Percentiles rank a stretch among this genome's conserved stretches.
phyloP scores from a whole-genome alignment of 2,113 vertebrate species.

The Mola mola region DNA sequence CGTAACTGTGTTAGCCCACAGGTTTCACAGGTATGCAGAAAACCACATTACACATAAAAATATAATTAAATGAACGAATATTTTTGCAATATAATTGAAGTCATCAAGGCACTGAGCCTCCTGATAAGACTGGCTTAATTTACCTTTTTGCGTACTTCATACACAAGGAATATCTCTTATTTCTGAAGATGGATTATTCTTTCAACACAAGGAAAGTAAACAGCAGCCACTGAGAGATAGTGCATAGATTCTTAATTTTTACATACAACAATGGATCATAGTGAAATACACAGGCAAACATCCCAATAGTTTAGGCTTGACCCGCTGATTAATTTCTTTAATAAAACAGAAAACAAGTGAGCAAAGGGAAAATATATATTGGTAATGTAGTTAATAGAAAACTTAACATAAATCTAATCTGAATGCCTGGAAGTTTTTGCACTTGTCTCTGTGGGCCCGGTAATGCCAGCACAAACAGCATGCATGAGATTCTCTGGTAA shows the following conservation, averaged over 20 bases:
- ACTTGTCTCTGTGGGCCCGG: no score
- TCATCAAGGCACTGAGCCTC: slow-evolving; percentile 23
- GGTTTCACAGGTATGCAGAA: slow-evolving; percentile 11
- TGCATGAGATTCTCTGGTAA: no score
- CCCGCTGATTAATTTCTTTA: background rate
- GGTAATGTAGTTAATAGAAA: background rate
- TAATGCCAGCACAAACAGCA: no score
- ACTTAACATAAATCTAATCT: no score
- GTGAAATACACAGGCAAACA: slow-evolving; percentile 59
- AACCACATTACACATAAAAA: slow-evolving; percentile 25
- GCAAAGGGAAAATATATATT: background rate
- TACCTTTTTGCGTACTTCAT: slow-evolving; percentile 12
- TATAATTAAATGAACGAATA: slow-evolving; percentile 17
- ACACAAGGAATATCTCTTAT: slow-evolving; percentile 23
- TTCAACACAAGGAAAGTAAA: slow-evolving; percentile 32
- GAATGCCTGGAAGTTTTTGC: no score
- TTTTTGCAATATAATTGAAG: slow-evolving; percentile 6
- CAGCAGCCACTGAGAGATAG: slow-evolving; percentile 43
- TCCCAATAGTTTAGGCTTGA: no score
- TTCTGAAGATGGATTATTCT: slow-evolving; percentile 26
- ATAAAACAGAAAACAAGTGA: background rate
- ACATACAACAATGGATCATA: slow-evolving; percentile 57
- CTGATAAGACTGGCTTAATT: slow-evolving; percentile 24
- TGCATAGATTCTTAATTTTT: slow-evolving; percentile 60
- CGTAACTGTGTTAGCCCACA: slow-evolving; percentile 10